Evolutionary conservation across 2,113 vertebrate species (phyloP).

Genomic region (Thunnus thynnus): DNA sequence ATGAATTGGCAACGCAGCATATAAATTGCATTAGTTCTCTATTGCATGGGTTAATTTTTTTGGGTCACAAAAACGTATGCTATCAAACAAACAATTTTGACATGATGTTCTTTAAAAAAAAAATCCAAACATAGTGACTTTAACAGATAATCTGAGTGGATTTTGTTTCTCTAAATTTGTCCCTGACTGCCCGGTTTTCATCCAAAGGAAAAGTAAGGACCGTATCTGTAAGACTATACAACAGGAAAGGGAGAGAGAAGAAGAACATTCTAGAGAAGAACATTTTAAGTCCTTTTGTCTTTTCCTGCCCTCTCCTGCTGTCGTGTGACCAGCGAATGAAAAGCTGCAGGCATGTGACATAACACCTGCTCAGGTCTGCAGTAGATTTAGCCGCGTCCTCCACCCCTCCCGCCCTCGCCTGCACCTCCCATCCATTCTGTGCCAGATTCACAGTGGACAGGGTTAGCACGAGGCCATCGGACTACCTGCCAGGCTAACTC

Average conservation of each 20-base stretch:
- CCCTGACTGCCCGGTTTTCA: neutral
- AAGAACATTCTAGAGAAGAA: neutral
- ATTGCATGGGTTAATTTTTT: neutral
- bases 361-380: constrained; percentile 25
- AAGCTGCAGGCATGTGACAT: constrained; percentile 42
- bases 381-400: constrained; percentile 3
- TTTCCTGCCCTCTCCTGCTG: neutral
- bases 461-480: constrained; percentile 43
- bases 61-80: neutral
- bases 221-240: neutral
- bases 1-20: neutral
- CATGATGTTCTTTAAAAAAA: neutral
- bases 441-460: constrained; percentile 43
- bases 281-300: constrained; percentile 2
- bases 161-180: neutral
- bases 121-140: neutral
- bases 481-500: constrained; percentile 25
- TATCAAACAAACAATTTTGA: neutral
- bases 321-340: constrained; percentile 15
- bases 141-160: neutral
- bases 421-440: constrained; percentile 30
- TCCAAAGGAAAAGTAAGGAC: neutral
- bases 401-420: constrained; percentile 5
- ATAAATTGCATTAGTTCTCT: neutral
- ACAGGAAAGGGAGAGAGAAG: neutral